phyloP scores from a whole-genome alignment of 2,113 vertebrate species.

The Anthoscopus minutus region DNA sequence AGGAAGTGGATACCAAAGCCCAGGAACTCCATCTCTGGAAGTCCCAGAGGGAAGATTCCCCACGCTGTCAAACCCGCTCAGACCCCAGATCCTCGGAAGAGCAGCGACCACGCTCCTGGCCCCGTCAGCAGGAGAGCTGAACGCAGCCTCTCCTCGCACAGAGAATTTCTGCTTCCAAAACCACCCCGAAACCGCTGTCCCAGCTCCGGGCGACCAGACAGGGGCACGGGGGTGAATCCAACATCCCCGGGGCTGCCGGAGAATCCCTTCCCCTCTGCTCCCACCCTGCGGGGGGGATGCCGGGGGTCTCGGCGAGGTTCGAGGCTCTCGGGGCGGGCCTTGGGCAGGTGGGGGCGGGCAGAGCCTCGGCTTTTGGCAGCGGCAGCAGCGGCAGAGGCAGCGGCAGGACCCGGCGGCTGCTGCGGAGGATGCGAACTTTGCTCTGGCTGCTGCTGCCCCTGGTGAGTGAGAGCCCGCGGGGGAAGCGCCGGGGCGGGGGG shows the following conservation, averaged over 20 bases:
- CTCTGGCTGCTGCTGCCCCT: slow-evolving; percentile 4
- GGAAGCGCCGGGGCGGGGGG: neutral
- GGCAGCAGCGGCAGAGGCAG: neutral
- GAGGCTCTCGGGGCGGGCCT: slow-evolving; percentile 19
- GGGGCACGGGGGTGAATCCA: rapidly evolving
- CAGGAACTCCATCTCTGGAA: neutral
- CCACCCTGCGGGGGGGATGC: rapidly evolving
- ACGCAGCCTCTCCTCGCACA: rapidly evolving
- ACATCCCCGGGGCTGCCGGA: neutral
- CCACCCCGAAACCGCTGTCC: rapidly evolving
- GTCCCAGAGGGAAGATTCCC: neutral
- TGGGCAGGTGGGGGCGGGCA: slow-evolving; percentile 3
- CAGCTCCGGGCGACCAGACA: neutral
- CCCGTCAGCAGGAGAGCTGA: rapidly evolving
- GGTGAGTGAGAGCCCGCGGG: slow-evolving; percentile 40
- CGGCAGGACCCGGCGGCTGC: neutral
- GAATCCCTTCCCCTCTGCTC: rapidly evolving
- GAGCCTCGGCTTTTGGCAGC: neutral
- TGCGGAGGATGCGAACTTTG: slow-evolving; percentile 43
- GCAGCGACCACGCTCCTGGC: too few relatives aligned
- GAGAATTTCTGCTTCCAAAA: neutral
- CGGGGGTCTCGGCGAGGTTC: neutral
- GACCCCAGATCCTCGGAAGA: neutral
- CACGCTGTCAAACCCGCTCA: rapidly evolving
- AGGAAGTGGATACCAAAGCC: neutral